Base-by-base conservation (phyloP, 2,797 vertebrate genomes). In the Mormyrops boulengeri region DNA sequence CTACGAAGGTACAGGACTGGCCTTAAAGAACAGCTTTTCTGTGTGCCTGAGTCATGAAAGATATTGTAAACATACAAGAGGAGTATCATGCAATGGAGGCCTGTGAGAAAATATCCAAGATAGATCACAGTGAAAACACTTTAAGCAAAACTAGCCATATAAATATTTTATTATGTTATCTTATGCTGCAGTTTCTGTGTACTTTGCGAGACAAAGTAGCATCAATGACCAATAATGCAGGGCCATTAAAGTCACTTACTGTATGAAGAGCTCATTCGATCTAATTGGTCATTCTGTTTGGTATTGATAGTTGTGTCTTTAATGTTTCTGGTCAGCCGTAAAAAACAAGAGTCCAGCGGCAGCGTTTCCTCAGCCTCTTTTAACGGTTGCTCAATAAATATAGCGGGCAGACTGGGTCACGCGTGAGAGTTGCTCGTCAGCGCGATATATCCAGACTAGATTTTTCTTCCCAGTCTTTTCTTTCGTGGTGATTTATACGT, bases 1-100 rank as follows among this genome's bases (percentile, higher is more conserved):
- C 0, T 99, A 97, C 0, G 97, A 99, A 97, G 99, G 99, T 99
- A 93, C 93, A 92, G 3, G 5, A 12, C 49, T 69, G 38, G 34
- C 7, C 14, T 26, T 88, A 5, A 66, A n/a, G 7, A 17, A 0
- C 38, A 62, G 38, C 19, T 50, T 50, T 17, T 22, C 82, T 50
- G 19, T 49, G 41, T 82, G 41, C 2, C 19, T 2, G 0, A 17
- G n/a, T 44, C 19, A 47, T 41, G 44, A 82, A 47, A 82, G 5
- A 11, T 41, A n/a, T 22, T 19, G 47, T 4, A 85, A 52, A 49
- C 2, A 84, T 26, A 55, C n/a, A 19, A 17, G 85, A 19, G 52
- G 17, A 87, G 30, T 49, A 85, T 17, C 11, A 55, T 5, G 26
- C 49, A 38, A 30, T 53, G 52, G 50, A 19, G 6, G 14, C 38